Conservation (phyloP, 2,888 invertebrate species). For the Physocephala rufipes region DNA sequence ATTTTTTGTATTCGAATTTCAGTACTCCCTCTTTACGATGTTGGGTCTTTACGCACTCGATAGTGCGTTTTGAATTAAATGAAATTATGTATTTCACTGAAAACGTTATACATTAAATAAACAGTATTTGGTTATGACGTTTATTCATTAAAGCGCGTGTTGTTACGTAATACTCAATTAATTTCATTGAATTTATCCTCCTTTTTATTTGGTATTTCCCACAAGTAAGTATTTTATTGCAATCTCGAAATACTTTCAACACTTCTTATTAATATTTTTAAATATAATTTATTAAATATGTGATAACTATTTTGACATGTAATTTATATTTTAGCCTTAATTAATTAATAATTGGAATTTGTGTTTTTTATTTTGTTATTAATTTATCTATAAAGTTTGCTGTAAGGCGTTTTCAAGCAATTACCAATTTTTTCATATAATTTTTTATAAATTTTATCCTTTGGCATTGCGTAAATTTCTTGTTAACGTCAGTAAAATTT, state of each 20-base stretch:
- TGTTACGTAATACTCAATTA: neutral
- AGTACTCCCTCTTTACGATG: too few relatives aligned
- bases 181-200: neutral
- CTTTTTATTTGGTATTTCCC: too few relatives aligned
- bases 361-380: neutral
- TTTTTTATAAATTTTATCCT: neutral
- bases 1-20: too few relatives aligned
- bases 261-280: neutral
- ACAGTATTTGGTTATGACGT: too few relatives aligned
- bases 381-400: constrained; percentile 14
- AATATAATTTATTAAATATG: neutral
- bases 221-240: neutral
- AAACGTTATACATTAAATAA: too few relatives aligned
- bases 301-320: neutral
- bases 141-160: constrained; percentile 13
- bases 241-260: neutral
- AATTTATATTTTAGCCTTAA: constrained; percentile 34
- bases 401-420: constrained; percentile 19
- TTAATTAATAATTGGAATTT: constrained; percentile 15
- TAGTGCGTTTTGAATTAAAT: too few relatives aligned
- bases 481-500: constrained; percentile 5
- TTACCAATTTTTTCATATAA: neutral
- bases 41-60: too few relatives aligned
- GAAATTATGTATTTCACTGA: too few relatives aligned
- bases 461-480: too few relatives aligned